These are phyloP conservation scores for Trachymyrmex cornetzi DNA, from an alignment of 1,140 invertebrate species.

Conservation along the genomic window DNA sequence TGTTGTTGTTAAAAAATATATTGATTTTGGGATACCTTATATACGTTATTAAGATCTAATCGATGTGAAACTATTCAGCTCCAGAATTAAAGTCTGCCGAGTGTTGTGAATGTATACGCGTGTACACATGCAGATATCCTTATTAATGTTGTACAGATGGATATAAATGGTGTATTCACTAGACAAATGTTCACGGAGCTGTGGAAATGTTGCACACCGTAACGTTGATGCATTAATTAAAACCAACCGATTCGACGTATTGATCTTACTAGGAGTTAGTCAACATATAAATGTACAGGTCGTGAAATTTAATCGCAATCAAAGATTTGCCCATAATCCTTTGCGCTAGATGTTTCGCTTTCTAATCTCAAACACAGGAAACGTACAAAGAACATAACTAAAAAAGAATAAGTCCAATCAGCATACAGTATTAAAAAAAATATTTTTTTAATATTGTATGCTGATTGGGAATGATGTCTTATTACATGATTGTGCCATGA, in stretches of 20 bases:
- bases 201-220: not conserved
- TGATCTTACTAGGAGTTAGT: too few relatives aligned
- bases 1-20: not conserved
- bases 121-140: not conserved
- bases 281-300: not conserved
- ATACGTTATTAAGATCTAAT: not conserved
- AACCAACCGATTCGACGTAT: not conserved
- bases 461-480: not conserved
- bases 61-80: constrained; percentile 1
- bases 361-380: not conserved
- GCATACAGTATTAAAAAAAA: too few relatives aligned
- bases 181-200: not conserved
- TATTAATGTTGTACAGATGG: not conserved
- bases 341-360: not conserved
- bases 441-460: too few relatives aligned
- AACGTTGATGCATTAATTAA: not conserved
- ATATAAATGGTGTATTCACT: not conserved
- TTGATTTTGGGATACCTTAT: not conserved
- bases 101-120: not conserved
- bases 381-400: not conserved
- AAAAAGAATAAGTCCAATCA: not conserved
- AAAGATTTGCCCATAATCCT: not conserved
- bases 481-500: not conserved
- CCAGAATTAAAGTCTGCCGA: not conserved
- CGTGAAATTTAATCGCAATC: not conserved